Percentiles rank a stretch among this genome's conserved stretches.
phyloP scores from a whole-genome alignment of 1,140 invertebrate genomes.

The Neotoxoptera formosana region DNA sequence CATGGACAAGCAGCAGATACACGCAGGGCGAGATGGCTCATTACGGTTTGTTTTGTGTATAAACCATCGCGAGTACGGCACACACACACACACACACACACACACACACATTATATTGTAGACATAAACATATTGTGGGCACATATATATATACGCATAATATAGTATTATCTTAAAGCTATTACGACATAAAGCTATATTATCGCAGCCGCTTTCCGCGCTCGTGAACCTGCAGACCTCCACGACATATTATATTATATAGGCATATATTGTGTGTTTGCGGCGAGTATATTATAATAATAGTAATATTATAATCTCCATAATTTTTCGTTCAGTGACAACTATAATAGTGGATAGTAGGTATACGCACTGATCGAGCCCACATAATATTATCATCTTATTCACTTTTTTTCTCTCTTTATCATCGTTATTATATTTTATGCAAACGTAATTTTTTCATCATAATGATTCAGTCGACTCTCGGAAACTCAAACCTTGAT shows the following conservation, averaged over 20 bases:
- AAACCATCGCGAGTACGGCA: not conserved
- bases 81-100: no score
- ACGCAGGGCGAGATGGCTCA: not conserved
- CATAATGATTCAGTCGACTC: no score
- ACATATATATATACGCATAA: not conserved
- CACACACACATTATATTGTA: no score
- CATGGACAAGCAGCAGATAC: not conserved
- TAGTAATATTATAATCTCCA: constrained; percentile 3
- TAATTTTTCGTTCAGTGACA: constrained; percentile 4
- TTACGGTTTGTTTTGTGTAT: constrained; percentile 14
- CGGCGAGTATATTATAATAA: no score
- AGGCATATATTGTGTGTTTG: no score
- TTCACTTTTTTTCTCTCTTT: not conserved
- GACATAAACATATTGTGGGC: no score
- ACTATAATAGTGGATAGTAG: no score
- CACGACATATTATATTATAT: not conserved
- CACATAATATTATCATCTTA: not conserved
- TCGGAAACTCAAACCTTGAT: no score
- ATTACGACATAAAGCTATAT: constrained; percentile 1
- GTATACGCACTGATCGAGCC: constrained; percentile 11
- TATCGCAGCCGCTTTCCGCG: not conserved
- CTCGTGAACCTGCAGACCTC: not conserved
- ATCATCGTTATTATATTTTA: not conserved
- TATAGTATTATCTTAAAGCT: not conserved
- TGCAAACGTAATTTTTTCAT: constrained; percentile 1